Base-by-base conservation (phyloP, 2,888 invertebrate species). In the Acleris cristana region DNA sequence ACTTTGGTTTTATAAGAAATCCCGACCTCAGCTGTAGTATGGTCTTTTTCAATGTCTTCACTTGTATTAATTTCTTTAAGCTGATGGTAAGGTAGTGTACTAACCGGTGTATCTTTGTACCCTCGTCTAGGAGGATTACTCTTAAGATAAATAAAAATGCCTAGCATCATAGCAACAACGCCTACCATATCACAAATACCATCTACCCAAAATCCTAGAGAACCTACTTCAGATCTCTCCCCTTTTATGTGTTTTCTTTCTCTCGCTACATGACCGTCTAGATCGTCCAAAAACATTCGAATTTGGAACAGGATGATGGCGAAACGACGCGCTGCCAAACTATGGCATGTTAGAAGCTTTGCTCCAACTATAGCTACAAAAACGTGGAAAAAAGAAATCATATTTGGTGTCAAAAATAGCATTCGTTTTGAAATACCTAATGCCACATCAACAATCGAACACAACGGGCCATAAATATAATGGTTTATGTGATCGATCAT, bases 221-320 rank as follows among this genome's bases (percentile, higher is more conserved):
- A 95, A 0, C 97, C 96, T n/a, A 97, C 95, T 80, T 96, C 96
- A 0, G 97, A 96, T 26, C 95, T 93, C 83, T 97, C 96, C 0
- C 97, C 96, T 70, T 95, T 94, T 34, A 96, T 95, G 79, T 97
- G 94, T 77, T 95, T 95, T 64, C 96, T 94, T 30, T 94, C 95
- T 69, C 98, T 94, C 0, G 97, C 97, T 3, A 98, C 96, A 78
- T 97, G 96, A 0, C 98, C 98, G 78, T 98, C 98, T 70, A 98
- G 86, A 78, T 97, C 96, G 78, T 98, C 98, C 61, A 98, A 84
- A 88, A 97, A 97, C 72, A 96, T 96, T 73, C 98, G 93, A 49
- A 97, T 85, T 87, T 97, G 96, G 81, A 97, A 98, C 21, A 98
- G 82, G 2, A 97, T 85, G 0, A 97, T 95, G 0, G 96, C 97